These are phyloP conservation scores for Trematomus loennbergii DNA, from an alignment of 2,113 vertebrate genomes.

Conservation along the genomic window DNA sequence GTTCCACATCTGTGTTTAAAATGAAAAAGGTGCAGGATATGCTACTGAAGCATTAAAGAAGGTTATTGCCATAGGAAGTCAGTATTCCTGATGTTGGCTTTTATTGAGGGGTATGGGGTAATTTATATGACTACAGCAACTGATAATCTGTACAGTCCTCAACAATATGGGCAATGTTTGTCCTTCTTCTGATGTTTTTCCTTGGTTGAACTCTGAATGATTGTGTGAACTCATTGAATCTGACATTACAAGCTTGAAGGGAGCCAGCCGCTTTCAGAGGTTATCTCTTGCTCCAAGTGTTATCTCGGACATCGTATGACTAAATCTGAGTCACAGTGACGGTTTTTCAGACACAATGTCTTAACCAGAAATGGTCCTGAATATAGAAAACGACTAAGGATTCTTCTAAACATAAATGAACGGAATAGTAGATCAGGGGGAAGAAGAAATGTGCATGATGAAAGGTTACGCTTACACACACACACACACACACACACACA, in stretches of 20 bases:
- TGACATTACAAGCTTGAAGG: conserved; percentile 37
- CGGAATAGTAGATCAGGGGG: neutral
- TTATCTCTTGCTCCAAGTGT: conserved; percentile 40
- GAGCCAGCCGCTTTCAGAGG: conserved; percentile 45
- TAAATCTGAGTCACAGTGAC: conserved; percentile 31
- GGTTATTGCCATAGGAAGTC: conserved; percentile 51
- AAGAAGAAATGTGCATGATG: neutral
- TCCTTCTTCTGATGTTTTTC: conserved; percentile 1
- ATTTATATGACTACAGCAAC: neutral
- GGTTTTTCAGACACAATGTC: conserved; percentile 7
- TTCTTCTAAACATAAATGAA: neutral
- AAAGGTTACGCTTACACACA: neutral
- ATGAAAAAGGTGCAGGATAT: conserved; percentile 18
- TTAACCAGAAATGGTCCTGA: neutral
- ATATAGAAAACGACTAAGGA: neutral
- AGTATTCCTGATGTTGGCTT: conserved; percentile 47
- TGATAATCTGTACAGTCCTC: conserved; percentile 26
- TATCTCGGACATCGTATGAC: conserved; percentile 24
- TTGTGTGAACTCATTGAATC: conserved; percentile 18
- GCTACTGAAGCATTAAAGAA: conserved; percentile 34
- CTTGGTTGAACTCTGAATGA: neutral
- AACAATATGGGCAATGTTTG: conserved; percentile 7
- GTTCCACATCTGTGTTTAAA: conserved; percentile 48
- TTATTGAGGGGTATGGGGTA: neutral
- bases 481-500: too few relatives aligned